A percentile compares a stretch with the other conserved stretches of the same genome.
These are phyloP conservation scores for Atta cephalotes DNA, from an alignment of 1,140 invertebrate species.

Conservation along the genomic window DNA sequence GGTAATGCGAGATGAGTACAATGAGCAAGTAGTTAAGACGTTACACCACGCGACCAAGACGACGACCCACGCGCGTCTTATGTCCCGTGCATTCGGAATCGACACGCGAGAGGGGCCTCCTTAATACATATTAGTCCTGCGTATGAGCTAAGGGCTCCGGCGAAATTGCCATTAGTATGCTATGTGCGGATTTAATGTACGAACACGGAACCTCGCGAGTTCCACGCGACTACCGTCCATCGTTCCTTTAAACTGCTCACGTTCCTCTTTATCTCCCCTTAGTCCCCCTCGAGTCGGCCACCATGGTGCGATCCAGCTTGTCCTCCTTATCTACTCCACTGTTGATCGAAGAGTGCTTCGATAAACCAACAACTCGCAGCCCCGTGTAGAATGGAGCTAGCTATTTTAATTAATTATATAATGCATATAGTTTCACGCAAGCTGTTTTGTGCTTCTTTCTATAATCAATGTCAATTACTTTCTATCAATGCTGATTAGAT, in stretches of 20 bases:
- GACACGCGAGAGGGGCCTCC: conserved; percentile 13
- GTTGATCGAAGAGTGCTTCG: conserved; percentile 24
- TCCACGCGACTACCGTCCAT: conserved; percentile 56
- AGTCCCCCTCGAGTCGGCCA: conserved; percentile 16
- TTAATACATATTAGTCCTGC: conserved; percentile 61
- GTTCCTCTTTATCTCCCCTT: conserved; percentile 49
- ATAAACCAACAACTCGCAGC: conserved; percentile 7
- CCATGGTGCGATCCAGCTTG: conserved; percentile 39
- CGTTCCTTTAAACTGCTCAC: conserved; percentile 60
- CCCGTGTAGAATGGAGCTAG: background rate
- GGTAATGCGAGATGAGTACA: conserved; percentile 60
- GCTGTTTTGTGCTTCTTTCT: background rate
- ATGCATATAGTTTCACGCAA: background rate
- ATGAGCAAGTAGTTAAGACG: conserved; percentile 57
- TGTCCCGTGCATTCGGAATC: conserved; percentile 51
- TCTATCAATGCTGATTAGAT: too few species aligned
- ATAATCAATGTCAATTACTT: too few species aligned
- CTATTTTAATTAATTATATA: conserved; percentile 49
- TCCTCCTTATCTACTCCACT: conserved; percentile 42
- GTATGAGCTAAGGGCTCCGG: conserved; percentile 51
- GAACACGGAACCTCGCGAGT: conserved; percentile 58
- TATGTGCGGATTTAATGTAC: conserved; percentile 45
- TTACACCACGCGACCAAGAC: conserved; percentile 61
- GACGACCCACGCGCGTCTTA: conserved; percentile 60
- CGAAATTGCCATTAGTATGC: conserved; percentile 60